phyloP scores from a whole-genome alignment of 2,797 vertebrate species.

The Aphelocoma californica region DNA sequence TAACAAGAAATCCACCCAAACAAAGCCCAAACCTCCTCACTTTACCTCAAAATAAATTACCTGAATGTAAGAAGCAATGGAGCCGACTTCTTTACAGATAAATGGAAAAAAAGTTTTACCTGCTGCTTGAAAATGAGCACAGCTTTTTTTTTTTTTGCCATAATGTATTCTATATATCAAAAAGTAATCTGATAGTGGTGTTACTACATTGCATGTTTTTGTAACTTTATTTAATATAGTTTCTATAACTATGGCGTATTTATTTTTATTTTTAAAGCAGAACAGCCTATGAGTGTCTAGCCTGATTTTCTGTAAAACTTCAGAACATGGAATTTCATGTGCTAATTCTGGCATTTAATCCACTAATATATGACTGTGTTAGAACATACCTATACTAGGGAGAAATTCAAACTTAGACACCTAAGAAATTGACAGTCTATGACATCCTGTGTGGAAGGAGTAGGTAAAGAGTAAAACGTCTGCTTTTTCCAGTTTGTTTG shows the following conservation, averaged over 20 bases:
- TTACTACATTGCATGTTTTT: background rate
- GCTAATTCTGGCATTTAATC: background rate
- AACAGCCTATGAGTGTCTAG: background rate
- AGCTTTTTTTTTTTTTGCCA: background rate
- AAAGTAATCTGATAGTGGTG: background rate
- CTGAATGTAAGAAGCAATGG: background rate
- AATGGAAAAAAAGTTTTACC: background rate
- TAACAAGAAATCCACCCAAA: background rate
- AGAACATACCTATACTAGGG: background rate
- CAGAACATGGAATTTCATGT: background rate
- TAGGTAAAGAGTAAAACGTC: background rate
- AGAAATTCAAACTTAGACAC: background rate
- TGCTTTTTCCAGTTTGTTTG: background rate
- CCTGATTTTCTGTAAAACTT: background rate
- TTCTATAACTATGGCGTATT: background rate
- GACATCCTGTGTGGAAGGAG: background rate
- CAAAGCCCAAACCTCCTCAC: background rate
- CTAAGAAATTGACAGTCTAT: background rate
- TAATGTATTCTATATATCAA: background rate
- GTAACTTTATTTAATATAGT: background rate
- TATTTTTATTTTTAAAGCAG: slow-evolving; percentile 9
- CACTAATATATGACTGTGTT: background rate
- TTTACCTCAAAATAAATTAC: background rate
- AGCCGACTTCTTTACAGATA: background rate
- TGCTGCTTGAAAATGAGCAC: background rate